These are phyloP conservation scores for Euglossa dilemma DNA, from an alignment of 1,140 invertebrate species.

Conservation along the genomic window DNA sequence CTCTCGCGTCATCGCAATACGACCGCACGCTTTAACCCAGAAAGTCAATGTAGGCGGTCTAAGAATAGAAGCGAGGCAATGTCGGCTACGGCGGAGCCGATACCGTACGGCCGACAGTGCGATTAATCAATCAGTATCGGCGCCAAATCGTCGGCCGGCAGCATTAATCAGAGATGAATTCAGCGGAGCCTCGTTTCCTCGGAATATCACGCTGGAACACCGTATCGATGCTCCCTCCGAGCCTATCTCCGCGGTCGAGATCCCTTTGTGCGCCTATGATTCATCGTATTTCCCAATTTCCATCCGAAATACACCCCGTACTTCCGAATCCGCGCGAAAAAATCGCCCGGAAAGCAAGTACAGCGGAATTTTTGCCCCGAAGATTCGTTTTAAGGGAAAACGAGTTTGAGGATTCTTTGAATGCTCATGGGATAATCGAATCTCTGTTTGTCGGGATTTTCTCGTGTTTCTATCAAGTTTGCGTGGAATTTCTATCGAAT, in stretches of 20 bases:
- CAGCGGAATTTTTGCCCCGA: no score
- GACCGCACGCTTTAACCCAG: constrained; percentile 42
- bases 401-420: no score
- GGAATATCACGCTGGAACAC: not conserved
- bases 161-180: constrained; percentile 19
- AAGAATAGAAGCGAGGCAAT: constrained; percentile 42
- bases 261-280: not conserved
- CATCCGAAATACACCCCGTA: no score
- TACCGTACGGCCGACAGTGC: constrained; percentile 22
- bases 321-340: no score
- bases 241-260: not conserved
- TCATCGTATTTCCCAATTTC: not conserved
- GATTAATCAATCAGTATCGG: constrained; percentile 49
- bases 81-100: constrained; percentile 18
- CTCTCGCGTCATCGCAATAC: constrained; percentile 31
- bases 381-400: no score
- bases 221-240: not conserved
- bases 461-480: no score
- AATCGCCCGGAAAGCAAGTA: no score
- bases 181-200: not conserved
- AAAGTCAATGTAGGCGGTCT: constrained; percentile 49
- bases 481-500: no score
- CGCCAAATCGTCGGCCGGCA: constrained; percentile 15
- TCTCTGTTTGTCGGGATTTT: no score
- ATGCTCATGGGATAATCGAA: no score